Percentiles rank a stretch among this genome's conserved stretches.
These are phyloP conservation scores for Grapholita molesta DNA, from an alignment of 1,140 invertebrate species.

Conservation along the genomic window DNA sequence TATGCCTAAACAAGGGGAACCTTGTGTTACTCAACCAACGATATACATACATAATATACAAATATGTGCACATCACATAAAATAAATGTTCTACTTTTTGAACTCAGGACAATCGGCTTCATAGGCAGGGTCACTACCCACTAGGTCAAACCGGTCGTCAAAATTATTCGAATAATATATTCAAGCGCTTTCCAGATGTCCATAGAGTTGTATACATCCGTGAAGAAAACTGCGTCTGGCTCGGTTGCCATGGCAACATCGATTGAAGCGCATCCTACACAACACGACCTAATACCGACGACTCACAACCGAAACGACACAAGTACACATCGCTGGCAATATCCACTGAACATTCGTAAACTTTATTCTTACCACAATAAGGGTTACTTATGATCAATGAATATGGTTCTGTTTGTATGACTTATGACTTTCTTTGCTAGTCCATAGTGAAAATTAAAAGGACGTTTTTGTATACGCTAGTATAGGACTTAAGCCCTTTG, in stretches of 20 bases:
- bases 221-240: neutral
- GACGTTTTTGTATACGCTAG: neutral
- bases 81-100: no score
- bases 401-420: neutral
- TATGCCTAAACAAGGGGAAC: no score
- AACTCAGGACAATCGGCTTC: no score
- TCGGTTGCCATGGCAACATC: slow-evolving; percentile 7
- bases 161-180: no score
- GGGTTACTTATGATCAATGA: neutral
- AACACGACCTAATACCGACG: neutral
- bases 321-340: neutral
- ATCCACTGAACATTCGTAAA: neutral
- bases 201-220: neutral
- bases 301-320: neutral
- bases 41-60: no score
- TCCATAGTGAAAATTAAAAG: neutral
- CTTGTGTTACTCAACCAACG: no score
- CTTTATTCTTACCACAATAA: neutral
- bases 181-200: neutral
- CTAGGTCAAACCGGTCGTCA: no score
- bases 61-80: no score
- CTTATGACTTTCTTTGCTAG: neutral
- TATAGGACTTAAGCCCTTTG: neutral
- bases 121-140: no score
- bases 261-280: slow-evolving; percentile 8